A percentile compares a stretch with the other conserved stretches of the same genome.
phyloP scores from a whole-genome alignment of 2,113 vertebrate genomes.

The Columba janthina region DNA sequence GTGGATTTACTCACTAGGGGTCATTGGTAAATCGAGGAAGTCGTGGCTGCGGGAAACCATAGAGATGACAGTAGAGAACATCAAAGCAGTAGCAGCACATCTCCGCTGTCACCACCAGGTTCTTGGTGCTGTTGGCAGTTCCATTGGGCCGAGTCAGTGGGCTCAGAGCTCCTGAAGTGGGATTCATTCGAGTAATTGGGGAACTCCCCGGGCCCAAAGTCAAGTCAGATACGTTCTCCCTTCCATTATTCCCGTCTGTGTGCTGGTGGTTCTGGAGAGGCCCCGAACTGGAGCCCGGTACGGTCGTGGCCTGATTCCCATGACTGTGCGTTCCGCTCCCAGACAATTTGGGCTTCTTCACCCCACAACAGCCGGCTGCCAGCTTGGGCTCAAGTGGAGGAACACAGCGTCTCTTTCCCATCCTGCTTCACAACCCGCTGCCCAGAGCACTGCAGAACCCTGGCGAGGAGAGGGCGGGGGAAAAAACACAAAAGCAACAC shows the following conservation, averaged over 20 bases:
- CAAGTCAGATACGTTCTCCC: slow-evolving; percentile 82
- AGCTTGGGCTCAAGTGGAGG: slow-evolving; percentile 86
- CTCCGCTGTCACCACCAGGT: slow-evolving; percentile 85
- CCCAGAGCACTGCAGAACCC: slow-evolving; percentile 79
- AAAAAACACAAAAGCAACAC: background rate
- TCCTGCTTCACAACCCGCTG: slow-evolving; percentile 78
- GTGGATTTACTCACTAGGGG: slow-evolving; percentile 82
- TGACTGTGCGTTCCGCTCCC: slow-evolving; percentile 80
- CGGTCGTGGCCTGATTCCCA: slow-evolving; percentile 79
- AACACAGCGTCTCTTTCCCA: slow-evolving; percentile 88
- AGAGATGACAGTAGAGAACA: slow-evolving; percentile 87
- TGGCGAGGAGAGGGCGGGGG: background rate
- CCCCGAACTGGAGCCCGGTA: slow-evolving; percentile 81
- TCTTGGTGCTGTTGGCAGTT: slow-evolving; percentile 83
- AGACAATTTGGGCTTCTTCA: slow-evolving; percentile 86
- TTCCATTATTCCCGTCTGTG: slow-evolving; percentile 79
- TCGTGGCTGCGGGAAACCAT: slow-evolving; percentile 85
- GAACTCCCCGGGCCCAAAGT: slow-evolving; percentile 81
- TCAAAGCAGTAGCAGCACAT: slow-evolving; percentile 90
- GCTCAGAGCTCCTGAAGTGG: slow-evolving; percentile 82
- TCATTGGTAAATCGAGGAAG: slow-evolving; percentile 87
- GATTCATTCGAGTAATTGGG: slow-evolving; percentile 83
- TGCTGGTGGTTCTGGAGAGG: slow-evolving; percentile 87
- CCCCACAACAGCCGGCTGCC: slow-evolving; percentile 86
- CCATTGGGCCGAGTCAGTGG: slow-evolving; percentile 82